Conservation (phyloP, 2,113 vertebrate species). For the Odontophorus gujanensis region DNA sequence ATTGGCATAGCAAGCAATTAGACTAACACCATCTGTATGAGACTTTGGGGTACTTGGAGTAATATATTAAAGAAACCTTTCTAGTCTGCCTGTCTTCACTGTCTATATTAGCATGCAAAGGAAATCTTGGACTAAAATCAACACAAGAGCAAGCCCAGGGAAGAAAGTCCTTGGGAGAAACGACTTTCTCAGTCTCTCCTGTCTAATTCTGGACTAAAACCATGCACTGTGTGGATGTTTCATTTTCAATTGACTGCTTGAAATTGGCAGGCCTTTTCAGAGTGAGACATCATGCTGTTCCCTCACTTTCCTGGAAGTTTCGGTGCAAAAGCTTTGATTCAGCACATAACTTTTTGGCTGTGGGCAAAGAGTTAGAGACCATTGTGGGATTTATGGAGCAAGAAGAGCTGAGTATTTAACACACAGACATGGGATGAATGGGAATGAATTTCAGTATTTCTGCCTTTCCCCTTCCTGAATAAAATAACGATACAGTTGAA, state of each 20-base stretch:
- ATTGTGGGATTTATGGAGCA: not conserved
- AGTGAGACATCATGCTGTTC: not conserved
- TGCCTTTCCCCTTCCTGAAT: not conserved
- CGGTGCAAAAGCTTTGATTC: slow-evolving; percentile 38
- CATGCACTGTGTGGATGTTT: slow-evolving; percentile 1
- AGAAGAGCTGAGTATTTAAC: not conserved
- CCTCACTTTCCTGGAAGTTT: not conserved
- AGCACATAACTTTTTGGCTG: slow-evolving; percentile 32
- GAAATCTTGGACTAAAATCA: not conserved
- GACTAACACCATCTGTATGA: not conserved
- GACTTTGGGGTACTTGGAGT: not conserved
- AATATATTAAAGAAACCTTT: not conserved
- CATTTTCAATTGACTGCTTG: not conserved
- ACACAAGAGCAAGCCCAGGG: not conserved
- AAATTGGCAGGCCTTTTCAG: not conserved
- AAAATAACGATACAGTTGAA: not conserved
- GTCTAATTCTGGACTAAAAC: not conserved
- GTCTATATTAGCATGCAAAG: not conserved
- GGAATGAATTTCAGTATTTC: not conserved
- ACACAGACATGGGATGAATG: not conserved
- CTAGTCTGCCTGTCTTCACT: not conserved
- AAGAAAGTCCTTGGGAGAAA: not conserved
- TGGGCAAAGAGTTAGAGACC: not conserved
- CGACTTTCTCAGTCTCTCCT: not conserved
- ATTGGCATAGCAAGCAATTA: not conserved